These are phyloP conservation scores for Eulemur coronatus DNA, from an alignment of 2,797 vertebrate species.

Conservation along the genomic window DNA sequence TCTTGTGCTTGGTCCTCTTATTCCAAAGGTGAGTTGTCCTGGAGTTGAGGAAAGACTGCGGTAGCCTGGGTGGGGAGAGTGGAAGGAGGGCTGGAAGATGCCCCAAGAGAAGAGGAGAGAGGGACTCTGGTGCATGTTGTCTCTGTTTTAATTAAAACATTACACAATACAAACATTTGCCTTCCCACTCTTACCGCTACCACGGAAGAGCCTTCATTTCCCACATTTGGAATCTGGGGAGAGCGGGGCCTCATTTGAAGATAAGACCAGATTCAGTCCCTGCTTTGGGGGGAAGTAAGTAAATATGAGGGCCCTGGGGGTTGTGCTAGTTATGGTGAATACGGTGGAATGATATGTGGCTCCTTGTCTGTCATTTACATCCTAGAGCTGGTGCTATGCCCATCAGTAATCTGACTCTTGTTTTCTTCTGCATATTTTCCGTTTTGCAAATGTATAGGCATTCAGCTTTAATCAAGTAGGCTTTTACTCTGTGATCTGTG, in stretches of 20 bases:
- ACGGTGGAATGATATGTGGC: not conserved
- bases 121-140: rapidly evolving
- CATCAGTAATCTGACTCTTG: conserved; percentile 47
- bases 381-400: conserved; percentile 29
- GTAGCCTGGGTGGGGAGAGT: not conserved
- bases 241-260: conserved; percentile 10
- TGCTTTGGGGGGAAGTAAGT: not conserved
- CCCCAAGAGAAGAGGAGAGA: not conserved
- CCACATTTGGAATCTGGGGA: conserved; percentile 64
- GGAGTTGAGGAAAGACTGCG: not conserved
- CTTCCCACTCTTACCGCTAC: not conserved
- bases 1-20: not conserved
- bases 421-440: conserved; percentile 52
- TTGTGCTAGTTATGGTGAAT: not conserved
- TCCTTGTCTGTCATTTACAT: not conserved
- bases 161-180: not conserved
- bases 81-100: not conserved
- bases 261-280: not conserved
- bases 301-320: not conserved
- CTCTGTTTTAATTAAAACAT: conserved; percentile 57
- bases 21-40: not conserved
- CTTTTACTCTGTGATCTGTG: conserved; percentile 68
- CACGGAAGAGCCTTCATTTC: conserved; percentile 28
- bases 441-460: conserved; percentile 41
- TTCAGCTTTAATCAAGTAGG: conserved; percentile 65